Percentiles rank a stretch among this genome's conserved stretches.
These are phyloP conservation scores for Ceriagrion tenellum DNA, from an alignment of 2,888 invertebrate species.

Conservation along the genomic window DNA sequence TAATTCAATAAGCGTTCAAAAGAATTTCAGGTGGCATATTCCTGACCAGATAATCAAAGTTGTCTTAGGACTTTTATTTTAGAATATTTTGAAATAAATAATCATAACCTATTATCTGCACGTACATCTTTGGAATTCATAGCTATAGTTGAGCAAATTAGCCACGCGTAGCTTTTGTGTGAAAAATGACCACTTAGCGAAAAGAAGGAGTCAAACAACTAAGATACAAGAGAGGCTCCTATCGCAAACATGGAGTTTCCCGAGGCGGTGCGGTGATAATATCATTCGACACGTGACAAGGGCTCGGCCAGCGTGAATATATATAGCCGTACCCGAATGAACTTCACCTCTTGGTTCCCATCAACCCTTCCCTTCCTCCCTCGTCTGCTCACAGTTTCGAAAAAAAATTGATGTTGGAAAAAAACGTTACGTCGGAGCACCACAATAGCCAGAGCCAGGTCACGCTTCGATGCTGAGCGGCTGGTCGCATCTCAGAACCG, in stretches of 20 bases:
- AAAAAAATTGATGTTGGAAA: neutral
- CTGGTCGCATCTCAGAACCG: constrained; percentile 42
- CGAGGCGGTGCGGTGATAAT: neutral
- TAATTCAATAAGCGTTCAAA: no score
- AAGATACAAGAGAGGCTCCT: neutral
- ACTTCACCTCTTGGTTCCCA: constrained; percentile 7
- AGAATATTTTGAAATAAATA: neutral
- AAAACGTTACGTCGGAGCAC: neutral
- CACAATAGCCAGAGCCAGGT: constrained; percentile 51
- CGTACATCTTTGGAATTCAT: neutral
- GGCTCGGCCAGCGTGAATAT: neutral
- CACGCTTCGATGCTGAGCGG: constrained; percentile 24
- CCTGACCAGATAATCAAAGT: neutral
- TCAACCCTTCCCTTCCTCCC: neutral
- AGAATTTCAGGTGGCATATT: neutral
- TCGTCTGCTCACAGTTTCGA: neutral
- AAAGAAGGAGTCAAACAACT: neutral
- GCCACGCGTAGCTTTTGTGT: neutral
- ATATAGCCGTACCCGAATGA: neutral
- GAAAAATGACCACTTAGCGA: neutral
- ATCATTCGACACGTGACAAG: neutral
- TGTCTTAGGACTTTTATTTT: neutral
- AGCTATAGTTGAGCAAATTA: neutral
- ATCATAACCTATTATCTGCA: neutral
- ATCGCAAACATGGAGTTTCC: neutral